Evolutionary conservation across 2,888 invertebrate species (phyloP).

Genomic region (Lasius fuliginosus): DNA sequence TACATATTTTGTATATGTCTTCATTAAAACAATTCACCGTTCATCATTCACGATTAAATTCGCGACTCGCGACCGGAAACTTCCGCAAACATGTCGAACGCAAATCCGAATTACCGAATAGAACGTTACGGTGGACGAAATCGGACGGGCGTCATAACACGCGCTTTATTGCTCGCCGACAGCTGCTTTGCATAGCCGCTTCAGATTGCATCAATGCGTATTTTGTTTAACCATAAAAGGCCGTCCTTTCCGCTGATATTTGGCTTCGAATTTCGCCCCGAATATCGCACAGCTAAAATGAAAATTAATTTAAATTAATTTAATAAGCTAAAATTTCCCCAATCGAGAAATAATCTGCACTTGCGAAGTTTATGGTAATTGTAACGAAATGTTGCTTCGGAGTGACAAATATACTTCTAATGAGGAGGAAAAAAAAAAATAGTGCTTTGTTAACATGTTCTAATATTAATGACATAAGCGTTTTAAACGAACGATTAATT

Average conservation of each 20-base stretch:
- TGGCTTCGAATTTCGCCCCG: neutral
- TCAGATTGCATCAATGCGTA: conserved; percentile 44
- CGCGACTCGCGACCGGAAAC: neutral
- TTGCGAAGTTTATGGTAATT: neutral
- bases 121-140: conserved; percentile 5
- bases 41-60: neutral
- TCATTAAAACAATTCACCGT: neutral
- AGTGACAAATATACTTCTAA: neutral
- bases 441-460: neutral
- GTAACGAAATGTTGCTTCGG: neutral
- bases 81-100: conserved; percentile 2
- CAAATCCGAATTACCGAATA: conserved; percentile 14
- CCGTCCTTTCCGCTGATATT: neutral
- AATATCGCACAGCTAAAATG: neutral
- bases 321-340: no score
- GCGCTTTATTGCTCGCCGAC: conserved; percentile 30
- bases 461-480: neutral
- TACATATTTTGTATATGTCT: neutral
- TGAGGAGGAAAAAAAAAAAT: neutral
- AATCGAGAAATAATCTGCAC: neutral
- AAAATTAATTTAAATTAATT: neutral
- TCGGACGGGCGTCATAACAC: neutral
- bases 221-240: conserved; percentile 42
- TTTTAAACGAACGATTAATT: neutral
- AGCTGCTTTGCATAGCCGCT: conserved; percentile 69